Percentiles rank a stretch among this genome's conserved stretches.
Evolutionary conservation across 2,113 vertebrate genomes (phyloP).

Genomic region (Aegotheles bennettii): DNA sequence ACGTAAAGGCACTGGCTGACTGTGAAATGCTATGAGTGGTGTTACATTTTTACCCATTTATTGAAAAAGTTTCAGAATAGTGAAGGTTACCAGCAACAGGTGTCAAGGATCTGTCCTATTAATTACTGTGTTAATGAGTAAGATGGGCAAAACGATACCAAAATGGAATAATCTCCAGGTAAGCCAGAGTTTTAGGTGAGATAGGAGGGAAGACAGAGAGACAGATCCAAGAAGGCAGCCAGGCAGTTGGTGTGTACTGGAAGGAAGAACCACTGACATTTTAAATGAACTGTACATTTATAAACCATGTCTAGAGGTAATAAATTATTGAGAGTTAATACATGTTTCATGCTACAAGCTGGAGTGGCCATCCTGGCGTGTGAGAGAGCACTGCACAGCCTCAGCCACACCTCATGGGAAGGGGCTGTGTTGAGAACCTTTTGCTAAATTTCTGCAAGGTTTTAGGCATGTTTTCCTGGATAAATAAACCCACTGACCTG

Average conservation of each 20-base stretch:
- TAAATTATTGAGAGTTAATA: neutral
- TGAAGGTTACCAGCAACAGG: neutral
- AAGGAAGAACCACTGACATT: neutral
- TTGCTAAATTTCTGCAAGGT: neutral
- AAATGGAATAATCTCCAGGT: neutral
- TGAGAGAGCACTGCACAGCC: neutral
- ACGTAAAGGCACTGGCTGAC: neutral
- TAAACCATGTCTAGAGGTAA: neutral
- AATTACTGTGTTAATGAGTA: neutral
- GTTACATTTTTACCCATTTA: neutral
- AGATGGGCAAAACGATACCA: fast-evolving
- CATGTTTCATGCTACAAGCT: neutral
- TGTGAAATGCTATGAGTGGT: fast-evolving
- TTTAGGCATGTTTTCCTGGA: neutral
- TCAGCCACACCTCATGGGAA: neutral
- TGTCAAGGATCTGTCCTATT: neutral
- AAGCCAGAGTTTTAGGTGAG: neutral
- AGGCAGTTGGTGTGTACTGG: neutral
- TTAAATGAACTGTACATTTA: neutral
- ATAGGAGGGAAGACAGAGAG: neutral
- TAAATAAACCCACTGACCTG: neutral
- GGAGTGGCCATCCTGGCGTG: neutral
- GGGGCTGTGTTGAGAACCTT: neutral
- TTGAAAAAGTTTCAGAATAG: neutral
- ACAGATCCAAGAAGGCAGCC: neutral